phyloP scores from a whole-genome alignment of 2,888 invertebrate genomes.

The Acanthosepion lycidas region DNA sequence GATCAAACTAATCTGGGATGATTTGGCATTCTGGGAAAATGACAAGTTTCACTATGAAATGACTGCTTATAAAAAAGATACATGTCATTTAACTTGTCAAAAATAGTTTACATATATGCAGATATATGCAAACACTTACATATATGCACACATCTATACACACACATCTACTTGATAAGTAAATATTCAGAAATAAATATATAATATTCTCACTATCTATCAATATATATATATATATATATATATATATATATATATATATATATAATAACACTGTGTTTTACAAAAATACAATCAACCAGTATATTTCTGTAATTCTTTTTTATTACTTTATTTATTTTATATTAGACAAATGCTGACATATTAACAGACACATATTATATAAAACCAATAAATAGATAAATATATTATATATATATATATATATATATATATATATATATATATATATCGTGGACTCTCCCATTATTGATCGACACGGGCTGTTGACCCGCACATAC shows the following conservation, averaged over 20 bases:
- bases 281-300: too few relatives aligned
- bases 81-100: not conserved
- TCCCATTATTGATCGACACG: too few relatives aligned
- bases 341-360: too few relatives aligned
- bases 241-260: not conserved
- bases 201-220: not conserved
- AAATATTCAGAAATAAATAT: too few relatives aligned
- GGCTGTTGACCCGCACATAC: too few relatives aligned
- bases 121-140: not conserved
- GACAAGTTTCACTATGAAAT: not conserved
- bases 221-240: conserved; percentile 33
- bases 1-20: not conserved
- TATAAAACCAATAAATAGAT: not conserved
- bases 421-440: not conserved
- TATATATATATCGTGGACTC: too few relatives aligned
- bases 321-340: too few relatives aligned
- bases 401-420: not conserved
- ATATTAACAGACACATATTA: too few relatives aligned
- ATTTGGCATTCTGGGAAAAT: not conserved
- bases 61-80: not conserved
- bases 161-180: not conserved
- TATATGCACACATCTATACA: not conserved
- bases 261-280: too few relatives aligned
- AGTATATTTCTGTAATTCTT: too few relatives aligned
- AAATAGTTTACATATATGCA: not conserved